phyloP scores from a whole-genome alignment of 2,797 vertebrate genomes.

The Xiphophorus birchmanni region DNA sequence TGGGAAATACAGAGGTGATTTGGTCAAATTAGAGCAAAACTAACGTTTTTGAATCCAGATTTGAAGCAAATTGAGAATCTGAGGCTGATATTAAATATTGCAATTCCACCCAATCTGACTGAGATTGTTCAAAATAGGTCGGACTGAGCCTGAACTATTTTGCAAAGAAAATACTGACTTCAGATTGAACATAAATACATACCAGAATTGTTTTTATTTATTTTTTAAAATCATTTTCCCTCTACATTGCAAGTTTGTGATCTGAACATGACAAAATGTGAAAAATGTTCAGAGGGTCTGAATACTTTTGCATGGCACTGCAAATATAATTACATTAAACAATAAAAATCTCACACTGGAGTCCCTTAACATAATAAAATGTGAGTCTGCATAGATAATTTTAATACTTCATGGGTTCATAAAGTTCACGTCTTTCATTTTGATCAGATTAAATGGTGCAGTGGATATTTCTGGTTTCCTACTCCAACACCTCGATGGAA shows the following conservation, averaged over 20 bases:
- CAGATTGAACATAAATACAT: neutral
- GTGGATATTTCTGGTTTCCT: constrained; percentile 3
- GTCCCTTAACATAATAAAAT: constrained; percentile 21
- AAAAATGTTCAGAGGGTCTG: neutral
- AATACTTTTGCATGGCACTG: neutral
- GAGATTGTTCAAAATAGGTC: neutral
- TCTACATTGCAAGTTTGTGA: neutral
- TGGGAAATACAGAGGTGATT: neutral
- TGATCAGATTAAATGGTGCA: constrained; percentile 9
- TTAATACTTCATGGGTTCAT: neutral
- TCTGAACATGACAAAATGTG: neutral
- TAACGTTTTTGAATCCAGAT: neutral
- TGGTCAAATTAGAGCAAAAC: neutral
- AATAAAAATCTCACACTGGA: neutral
- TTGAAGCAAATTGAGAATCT: neutral
- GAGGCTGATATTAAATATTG: neutral
- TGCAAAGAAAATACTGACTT: neutral
- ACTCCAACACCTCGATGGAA: constrained; percentile 5
- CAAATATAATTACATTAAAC: neutral
- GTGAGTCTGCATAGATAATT: constrained; percentile 28
- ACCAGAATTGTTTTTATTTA: neutral
- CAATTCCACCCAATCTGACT: neutral
- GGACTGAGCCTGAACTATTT: neutral
- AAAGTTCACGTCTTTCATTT: neutral
- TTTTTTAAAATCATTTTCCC: neutral